Percentiles rank a stretch among this genome's conserved stretches.
Conservation (phyloP, 1,140 invertebrate species). For the Neodiprion fabricii region DNA sequence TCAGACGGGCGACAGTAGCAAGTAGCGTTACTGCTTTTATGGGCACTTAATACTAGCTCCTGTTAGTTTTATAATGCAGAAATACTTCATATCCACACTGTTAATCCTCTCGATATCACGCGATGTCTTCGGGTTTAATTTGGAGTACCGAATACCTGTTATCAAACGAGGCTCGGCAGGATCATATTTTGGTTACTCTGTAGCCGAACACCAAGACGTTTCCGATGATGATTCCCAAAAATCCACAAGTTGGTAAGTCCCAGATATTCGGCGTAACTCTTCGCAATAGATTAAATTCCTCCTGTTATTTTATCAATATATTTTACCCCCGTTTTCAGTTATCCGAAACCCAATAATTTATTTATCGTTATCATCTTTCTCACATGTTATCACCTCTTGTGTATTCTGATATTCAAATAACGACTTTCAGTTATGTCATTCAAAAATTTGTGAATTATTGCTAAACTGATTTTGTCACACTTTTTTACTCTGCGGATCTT, state of each 20-base stretch:
- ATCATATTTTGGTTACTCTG: constrained; percentile 89
- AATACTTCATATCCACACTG: constrained; percentile 43
- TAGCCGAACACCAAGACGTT: constrained; percentile 79
- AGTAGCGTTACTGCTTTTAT: background rate
- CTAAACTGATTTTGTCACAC: too few species aligned
- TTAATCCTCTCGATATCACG: constrained; percentile 56
- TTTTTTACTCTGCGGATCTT: too few species aligned
- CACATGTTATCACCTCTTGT: too few species aligned
- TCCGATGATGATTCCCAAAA: constrained; percentile 43
- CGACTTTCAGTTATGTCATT: too few species aligned
- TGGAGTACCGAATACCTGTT: constrained; percentile 84
- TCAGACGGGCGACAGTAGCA: too few species aligned
- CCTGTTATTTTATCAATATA: too few species aligned
- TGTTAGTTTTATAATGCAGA: constrained; percentile 39
- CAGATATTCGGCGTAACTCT: background rate
- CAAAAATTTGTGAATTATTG: too few species aligned
- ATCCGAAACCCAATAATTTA: too few species aligned
- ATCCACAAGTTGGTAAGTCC: constrained; percentile 68
- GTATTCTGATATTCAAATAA: too few species aligned
- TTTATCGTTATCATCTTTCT: too few species aligned
- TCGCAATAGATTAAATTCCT: too few species aligned
- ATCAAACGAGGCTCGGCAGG: constrained; percentile 74
- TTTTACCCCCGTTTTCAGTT: too few species aligned
- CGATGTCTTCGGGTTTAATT: constrained; percentile 72
- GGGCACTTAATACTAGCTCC: constrained; percentile 39